Evolutionary conservation across 2,797 vertebrate genomes (phyloP).

Genomic region (Hemibagrus guttatus): DNA sequence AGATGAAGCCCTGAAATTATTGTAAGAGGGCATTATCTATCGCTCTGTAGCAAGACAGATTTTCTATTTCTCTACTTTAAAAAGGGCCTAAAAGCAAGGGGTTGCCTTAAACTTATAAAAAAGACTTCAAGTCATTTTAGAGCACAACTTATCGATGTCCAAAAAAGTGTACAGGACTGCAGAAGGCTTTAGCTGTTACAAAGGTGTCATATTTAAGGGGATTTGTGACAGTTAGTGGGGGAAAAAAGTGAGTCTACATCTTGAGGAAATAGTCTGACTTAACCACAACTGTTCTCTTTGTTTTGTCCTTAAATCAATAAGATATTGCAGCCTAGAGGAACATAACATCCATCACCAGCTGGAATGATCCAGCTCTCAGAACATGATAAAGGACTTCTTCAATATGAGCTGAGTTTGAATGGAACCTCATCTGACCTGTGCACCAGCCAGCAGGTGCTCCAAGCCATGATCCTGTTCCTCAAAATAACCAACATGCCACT

Average conservation of each 20-base stretch:
- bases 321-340: constrained; percentile 20
- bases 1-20: neutral
- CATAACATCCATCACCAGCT: constrained; percentile 17
- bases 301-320: constrained; percentile 40
- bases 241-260: neutral
- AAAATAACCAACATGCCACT: constrained; percentile 17
- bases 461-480: constrained; percentile 9
- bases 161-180: neutral
- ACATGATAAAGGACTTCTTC: constrained; percentile 5
- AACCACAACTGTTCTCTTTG: constrained; percentile 13
- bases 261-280: constrained; percentile 3
- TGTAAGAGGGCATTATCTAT: neutral
- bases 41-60: neutral
- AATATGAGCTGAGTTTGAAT: constrained; percentile 12
- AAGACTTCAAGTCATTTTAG: neutral
- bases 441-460: neutral
- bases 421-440: constrained; percentile 32
- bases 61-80: neutral
- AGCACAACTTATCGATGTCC: neutral
- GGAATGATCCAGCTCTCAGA: constrained; percentile 13
- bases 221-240: constrained; percentile 4
- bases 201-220: constrained; percentile 22
- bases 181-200: constrained; percentile 4
- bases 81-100: neutral
- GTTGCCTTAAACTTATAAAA: neutral